Evolutionary conservation across 2,113 vertebrate genomes (phyloP), one percentile per base, ranked within the genome.

Genomic region (Plestiodon gilberti): DNA sequence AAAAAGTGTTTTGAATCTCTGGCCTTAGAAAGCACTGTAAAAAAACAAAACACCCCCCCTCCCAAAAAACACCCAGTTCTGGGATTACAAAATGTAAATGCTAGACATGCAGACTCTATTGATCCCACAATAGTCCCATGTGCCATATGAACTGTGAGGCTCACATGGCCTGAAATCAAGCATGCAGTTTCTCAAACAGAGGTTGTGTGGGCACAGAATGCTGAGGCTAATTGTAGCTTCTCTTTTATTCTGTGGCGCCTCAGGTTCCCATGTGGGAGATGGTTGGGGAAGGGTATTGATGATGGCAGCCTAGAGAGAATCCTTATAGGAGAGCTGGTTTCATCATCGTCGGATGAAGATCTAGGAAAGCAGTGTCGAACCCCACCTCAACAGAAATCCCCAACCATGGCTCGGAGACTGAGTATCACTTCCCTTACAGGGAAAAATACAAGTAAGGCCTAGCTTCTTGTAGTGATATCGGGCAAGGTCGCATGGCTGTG

Each of bases 231-330:
- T 9, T 78, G 17, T 67, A 96, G 89, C 97, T 90, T 87, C 96
- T 69, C 55, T 25, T 84, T 57, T 85, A 14, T 74, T 30, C 79
- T 80, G n/a, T 0, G 0, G 0, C 2, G 6, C 55, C 55, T 87
- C 92, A 99, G 98, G 95, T 99, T 97, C 93, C 98, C 98, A 0
- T 99, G 98, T 0, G 98, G 98, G 0, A 96, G 98, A 2, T 99
- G 98, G 98, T 95, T 99, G 33, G 98, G 98, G 3, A 98, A 97
- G 43, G 98, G 98, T 0, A 95, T 99, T 0, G 98, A 98, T 0
- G 98, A 99, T 0, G 98, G 98, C 87, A 99, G 98, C 71, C 93
- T 99, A 89, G 98, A 99, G 93, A 90, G 98, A 48, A 96, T 99
- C 35, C 96, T 99, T 28, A 98, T 99, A 1, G 98, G 98, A 6